Evolutionary conservation across 1,140 invertebrate species (phyloP), one percentile per base, ranked within the genome.

Genomic region (Cotesia chilonis): DNA sequence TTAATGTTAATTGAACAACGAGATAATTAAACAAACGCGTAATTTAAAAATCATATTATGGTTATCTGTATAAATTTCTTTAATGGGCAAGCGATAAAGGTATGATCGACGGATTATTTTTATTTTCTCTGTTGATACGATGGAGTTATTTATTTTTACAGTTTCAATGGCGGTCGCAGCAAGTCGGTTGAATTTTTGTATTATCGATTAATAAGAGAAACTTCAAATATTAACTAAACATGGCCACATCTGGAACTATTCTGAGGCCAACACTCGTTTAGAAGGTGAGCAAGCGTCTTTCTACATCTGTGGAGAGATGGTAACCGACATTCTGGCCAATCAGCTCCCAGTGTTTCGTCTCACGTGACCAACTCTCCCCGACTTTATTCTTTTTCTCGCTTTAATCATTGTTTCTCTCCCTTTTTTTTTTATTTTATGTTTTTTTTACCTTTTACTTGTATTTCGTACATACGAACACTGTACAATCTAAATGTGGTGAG

Each of bases 231-330:
- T 80, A 81, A 86, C 84, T 87, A 84, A 85, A 86, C 84, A 86
- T 85, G 81, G 84, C 84, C 85, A 87, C 85, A 87, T 84, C 85
- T 85, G 85, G 82, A 85, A 86, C 84, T 86, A 80, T 85, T 87
- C 84, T 86, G 85, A 86, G 41, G 78, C 77, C 73, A 78, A 75
- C 76, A 74, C 71, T 61, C 73, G 76, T 73, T 71, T 69, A 74
- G 63, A 78, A 76, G 71, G 38, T 37, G 67, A 57, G 51, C 36
- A 36, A 67, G 57, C 51, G 63, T 66, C 71, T 35, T 52, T 38
- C 36, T 10, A 67, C 61, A 61, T 72, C 60, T 38, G 36, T 57
- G 73, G 72, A 57, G 70, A 71, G 61, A 69, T 74, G 72, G 52
- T 36, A 63, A 65, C 9, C 60, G 41, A 71, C 2, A 4, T 54